Base-by-base conservation (phyloP, 2,888 invertebrate genomes). In the Parasteatoda lunata region DNA sequence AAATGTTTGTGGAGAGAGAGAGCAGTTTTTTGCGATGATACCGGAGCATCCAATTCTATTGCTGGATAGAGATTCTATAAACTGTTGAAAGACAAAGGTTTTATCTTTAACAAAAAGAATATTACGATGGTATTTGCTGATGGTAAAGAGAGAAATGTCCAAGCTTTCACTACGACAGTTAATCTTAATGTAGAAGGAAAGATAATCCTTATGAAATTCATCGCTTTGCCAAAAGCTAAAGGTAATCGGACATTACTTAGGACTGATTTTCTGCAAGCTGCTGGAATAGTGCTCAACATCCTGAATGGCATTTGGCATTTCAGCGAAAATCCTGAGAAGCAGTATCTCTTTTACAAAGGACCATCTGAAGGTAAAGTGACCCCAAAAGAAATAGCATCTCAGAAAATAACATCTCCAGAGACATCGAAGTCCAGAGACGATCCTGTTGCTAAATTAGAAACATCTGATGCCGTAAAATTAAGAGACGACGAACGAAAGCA, bases 271-370 rank as follows among this genome's bases (percentile, higher is more conserved):
- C 49, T 79, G 5, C 15, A 70, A 8, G 47, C 52, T 47, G 54
- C 64, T 71, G 71, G 64, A n/a, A 78, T 78, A 49, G 59, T 71
- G 13, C 48, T 78, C 5, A 49, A 72, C 30, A 13, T 72, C 5
- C 47, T 6, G 59, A 79, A 51, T 49, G 66, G 51, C 13, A 47
- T 9, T 11, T 65, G 30, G 49, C 30, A 66, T 64, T 77, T 77
- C 49, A 13, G 45, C 66, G 77, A 77, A 64, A 49, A 47, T 49
- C 77, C 66, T n/a, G 9, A 49, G 8, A 8, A 49, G 49, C 45
- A 51, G 3, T 77, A 47, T 5, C 47, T 30, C 4, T 66, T 77
- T 66, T n/a, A n/a, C 15, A 15, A 51, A 15, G 49, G 4, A 13
- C 15, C 48, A 47, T 47, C 77, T n/a, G 49, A n/a, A 59, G 13